Evolutionary conservation across 2,888 invertebrate species (phyloP), one percentile per base, ranked within the genome.

Genomic region (Conops quadrifasciatus): DNA sequence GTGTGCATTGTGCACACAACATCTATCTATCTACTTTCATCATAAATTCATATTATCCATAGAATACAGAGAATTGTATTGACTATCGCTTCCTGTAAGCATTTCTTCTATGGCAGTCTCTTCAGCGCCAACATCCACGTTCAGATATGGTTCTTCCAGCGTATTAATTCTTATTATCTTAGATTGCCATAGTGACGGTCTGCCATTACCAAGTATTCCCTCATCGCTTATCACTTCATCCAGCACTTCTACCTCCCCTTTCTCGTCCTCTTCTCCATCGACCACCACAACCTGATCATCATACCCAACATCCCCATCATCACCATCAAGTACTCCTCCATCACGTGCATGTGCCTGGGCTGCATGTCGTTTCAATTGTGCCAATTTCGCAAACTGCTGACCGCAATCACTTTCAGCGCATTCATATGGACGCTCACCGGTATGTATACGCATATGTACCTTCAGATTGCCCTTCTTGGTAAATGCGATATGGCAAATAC

Each of bases 381-480:
- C 58, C 19, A 75, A 62, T 53, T 72, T 73, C 11, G 66, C 68
- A 59, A 78, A 79, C 47, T 75, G 75, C 43, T 74, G 67, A 7
- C 74, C 74, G 24, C 79, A 78, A 9, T 68, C 74, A n/a, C 77
- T 77, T 19, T 71, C 67, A n/a, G 75, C 73, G 62, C 79, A 79
- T 60, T 72, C 71, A 30, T 79, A 78, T 0, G 77, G 75, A 45
- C 73, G 71, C 53, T 78, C 77, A 7, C 75, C 74, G 0, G 75
- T 73, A 43, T 78, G 79, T 24, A 73, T 74, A 9, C 75, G 74
- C 71, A 75, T 28, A 64, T 78, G 79, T 1, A 73, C 76, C n/a
- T 72, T 72, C 69, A 76, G 71, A 56, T 77, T 77, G 19, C 75
- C 65, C 60, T 75, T 76, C 59, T 75, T 75, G 9, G 49, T 43